phyloP scores from a whole-genome alignment of 2,888 invertebrate species.

The Cephonodes hylas region DNA sequence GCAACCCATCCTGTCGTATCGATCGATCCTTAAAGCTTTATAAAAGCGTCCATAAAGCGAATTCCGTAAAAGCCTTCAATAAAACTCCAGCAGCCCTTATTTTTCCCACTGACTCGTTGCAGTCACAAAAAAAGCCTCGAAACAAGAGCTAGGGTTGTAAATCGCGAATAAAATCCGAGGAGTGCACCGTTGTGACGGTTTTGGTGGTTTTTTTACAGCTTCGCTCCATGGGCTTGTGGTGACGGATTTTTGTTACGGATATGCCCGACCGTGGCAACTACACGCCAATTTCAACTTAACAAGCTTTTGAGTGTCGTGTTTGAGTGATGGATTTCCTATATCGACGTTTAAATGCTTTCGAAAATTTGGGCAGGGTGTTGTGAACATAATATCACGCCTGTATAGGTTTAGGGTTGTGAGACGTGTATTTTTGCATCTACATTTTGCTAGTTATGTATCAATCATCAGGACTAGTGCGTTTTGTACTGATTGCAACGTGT shows the following conservation, averaged over 20 bases:
- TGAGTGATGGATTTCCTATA: too few relatives aligned
- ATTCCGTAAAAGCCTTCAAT: slow-evolving; percentile 2
- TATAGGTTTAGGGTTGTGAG: too few relatives aligned
- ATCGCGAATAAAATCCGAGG: not conserved
- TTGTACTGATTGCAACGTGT: too few relatives aligned
- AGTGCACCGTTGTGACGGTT: not conserved
- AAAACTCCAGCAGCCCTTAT: not conserved
- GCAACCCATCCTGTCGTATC: not conserved
- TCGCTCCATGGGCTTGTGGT: not conserved
- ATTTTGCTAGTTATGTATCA: too few relatives aligned
- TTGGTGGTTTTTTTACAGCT: not conserved
- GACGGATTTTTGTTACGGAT: not conserved
- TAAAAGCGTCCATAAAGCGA: not conserved
- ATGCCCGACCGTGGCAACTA: not conserved
- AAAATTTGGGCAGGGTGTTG: too few relatives aligned
- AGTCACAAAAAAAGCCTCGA: not conserved
- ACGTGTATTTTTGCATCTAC: too few relatives aligned
- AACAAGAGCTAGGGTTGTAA: not conserved
- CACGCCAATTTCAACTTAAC: not conserved
- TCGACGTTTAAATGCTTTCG: too few relatives aligned
- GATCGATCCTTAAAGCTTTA: not conserved
- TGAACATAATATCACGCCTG: too few relatives aligned
- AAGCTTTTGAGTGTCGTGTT: not conserved
- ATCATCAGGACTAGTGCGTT: too few relatives aligned
- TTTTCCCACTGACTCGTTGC: not conserved